Evolutionary conservation across 2,888 invertebrate genomes (phyloP).

Genomic region (Nephrotoma appendiculata): DNA sequence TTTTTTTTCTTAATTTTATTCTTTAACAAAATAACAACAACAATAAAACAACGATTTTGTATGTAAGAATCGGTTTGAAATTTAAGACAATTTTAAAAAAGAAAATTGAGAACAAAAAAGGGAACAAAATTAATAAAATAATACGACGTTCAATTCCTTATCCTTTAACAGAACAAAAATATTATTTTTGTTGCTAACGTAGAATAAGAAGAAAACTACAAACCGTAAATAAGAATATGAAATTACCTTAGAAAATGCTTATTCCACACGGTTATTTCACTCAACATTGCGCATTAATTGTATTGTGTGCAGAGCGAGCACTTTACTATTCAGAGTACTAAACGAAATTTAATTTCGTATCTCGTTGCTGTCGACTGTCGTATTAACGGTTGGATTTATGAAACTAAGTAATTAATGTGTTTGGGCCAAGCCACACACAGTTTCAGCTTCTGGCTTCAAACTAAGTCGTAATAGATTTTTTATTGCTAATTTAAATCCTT

Average conservation of each 20-base stretch:
- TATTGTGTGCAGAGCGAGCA: background rate
- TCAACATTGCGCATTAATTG: background rate
- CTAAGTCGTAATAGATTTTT: too few relatives aligned
- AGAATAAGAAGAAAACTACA: background rate
- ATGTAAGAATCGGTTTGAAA: background rate
- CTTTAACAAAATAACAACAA: background rate
- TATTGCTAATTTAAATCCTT: too few relatives aligned
- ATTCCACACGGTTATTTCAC: background rate
- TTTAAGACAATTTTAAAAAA: background rate
- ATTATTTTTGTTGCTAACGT: background rate
- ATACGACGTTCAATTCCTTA: background rate
- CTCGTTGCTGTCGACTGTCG: background rate
- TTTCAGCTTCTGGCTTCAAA: too few relatives aligned
- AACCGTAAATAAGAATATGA: background rate
- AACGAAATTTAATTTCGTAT: background rate
- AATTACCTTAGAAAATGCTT: background rate
- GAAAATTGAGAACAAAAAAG: background rate
- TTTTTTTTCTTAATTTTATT: conserved; percentile 2
- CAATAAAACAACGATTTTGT: background rate
- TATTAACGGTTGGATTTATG: background rate
- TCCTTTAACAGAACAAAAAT: background rate
- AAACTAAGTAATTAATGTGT: background rate
- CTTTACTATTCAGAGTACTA: background rate
- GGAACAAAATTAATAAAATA: conserved; percentile 2
- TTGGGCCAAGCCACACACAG: too few relatives aligned